Percentiles rank a stretch among this genome's conserved stretches.
These are phyloP conservation scores for Embiotoca jacksoni DNA, from an alignment of 2,113 vertebrate genomes.

Conservation along the genomic window DNA sequence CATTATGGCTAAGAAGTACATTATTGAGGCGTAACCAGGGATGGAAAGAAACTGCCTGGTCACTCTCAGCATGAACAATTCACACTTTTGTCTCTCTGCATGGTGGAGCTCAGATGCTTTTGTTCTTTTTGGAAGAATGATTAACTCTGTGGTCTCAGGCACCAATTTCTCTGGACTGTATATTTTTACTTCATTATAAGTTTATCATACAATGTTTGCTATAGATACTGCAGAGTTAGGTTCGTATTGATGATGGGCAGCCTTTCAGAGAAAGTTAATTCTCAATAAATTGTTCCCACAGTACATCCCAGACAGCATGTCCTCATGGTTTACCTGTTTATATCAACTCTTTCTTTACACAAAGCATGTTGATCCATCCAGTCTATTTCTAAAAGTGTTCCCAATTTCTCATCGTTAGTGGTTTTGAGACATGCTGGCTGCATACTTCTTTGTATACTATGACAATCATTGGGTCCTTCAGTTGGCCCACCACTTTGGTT, in stretches of 20 bases:
- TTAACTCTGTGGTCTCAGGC: background rate
- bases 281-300: too few species aligned
- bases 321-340: too few species aligned
- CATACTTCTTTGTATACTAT: too few species aligned
- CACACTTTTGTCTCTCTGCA: constrained; percentile 12
- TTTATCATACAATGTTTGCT: background rate
- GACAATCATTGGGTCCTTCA: too few species aligned
- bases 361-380: too few species aligned
- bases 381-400: too few species aligned
- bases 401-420: too few species aligned
- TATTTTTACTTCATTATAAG: background rate
- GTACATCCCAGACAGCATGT: too few species aligned
- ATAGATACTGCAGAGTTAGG: background rate
- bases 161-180: background rate
- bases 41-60: constrained; percentile 52
- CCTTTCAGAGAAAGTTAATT: background rate
- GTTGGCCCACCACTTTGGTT: too few species aligned
- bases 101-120: constrained; percentile 5
- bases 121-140: background rate
- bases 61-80: constrained; percentile 52
- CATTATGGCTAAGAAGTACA: constrained; percentile 50
- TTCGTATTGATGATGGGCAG: too few species aligned
- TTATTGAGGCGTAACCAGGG: constrained; percentile 38
- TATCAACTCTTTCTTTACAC: too few species aligned
- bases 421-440: too few species aligned